Evolutionary conservation across 2,113 vertebrate species (phyloP), one percentile per base, ranked within the genome.

Genomic region (Ariopsis seemanni): DNA sequence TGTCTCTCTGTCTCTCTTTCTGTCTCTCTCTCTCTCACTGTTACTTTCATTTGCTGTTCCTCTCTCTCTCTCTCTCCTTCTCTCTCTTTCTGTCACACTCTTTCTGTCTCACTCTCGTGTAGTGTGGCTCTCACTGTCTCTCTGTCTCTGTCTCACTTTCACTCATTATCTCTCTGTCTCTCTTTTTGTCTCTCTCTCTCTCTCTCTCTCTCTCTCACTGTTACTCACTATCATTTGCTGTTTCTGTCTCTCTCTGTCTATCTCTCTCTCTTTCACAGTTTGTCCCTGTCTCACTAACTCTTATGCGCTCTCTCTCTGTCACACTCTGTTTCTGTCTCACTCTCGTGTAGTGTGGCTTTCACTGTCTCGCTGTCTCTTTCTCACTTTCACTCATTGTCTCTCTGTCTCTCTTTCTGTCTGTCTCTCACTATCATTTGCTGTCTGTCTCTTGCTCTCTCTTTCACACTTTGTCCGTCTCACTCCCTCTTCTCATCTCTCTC

Each of bases 1-100:
- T 78, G 67, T 84, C 79, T 71, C 83, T 87, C 84, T 82, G 42
- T 67, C 82, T 82, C 83, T 84, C 82, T 5, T 22, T 25, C 72
- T 52, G 1, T 55, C 22, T 78, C 25, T 78, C 75, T 53, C 10
- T 42, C 5, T 72, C 69, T 75, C 42, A 52, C 72, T 75, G 4
- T 75, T 48, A 2, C 72, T 75, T 4, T 48, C 20, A 1, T 12
- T 52, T 5, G 2, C 27, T 69, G 4, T 48, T 8, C 7, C 25
- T 55, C 12, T 79, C 53, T 18, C 2, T 57, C 77, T 57, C 7
- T 30, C 27, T 18, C 6, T 0, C 2, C 34, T n/a, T 18, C 2
- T 30, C 77, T 57, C 7, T 30, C 27, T 18, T 12, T 57, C 50
- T 27, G 6, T 55, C 77, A 52, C 25, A 53, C 9, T 77, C 50